Conservation (phyloP, 2,888 invertebrate species). For the Drosophila nr. perissopoda region DNA sequence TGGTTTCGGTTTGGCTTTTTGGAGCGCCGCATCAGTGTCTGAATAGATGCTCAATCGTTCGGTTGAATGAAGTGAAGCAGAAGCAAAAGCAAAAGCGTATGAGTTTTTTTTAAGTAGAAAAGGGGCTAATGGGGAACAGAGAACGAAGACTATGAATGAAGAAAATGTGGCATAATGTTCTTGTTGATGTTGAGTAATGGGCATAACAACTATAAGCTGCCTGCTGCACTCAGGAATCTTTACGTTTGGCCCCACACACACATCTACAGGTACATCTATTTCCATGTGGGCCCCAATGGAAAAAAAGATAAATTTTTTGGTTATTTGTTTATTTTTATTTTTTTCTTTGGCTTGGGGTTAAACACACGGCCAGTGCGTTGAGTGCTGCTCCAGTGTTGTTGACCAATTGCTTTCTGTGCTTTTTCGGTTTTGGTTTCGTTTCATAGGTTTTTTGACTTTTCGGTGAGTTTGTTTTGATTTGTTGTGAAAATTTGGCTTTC, state of each 20-base stretch:
- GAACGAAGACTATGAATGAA: constrained; percentile 55
- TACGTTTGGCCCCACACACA: constrained; percentile 12
- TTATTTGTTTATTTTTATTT: constrained; percentile 55
- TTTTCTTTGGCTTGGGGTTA: constrained; percentile 53
- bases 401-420: constrained; percentile 28
- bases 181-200: constrained; percentile 79
- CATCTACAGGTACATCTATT: constrained; percentile 31
- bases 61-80: constrained; percentile 73
- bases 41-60: constrained; percentile 79
- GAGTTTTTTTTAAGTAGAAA: constrained; percentile 27
- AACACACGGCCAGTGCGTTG: constrained; percentile 48
- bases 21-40: constrained; percentile 59
- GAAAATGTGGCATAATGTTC: constrained; percentile 74
- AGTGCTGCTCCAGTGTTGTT: constrained; percentile 47
- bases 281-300: constrained; percentile 40
- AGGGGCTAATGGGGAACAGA: background rate
- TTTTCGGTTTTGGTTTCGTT: constrained; percentile 51
- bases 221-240: constrained; percentile 55
- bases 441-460: constrained; percentile 58
- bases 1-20: constrained; percentile 63
- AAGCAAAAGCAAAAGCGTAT: constrained; percentile 50
- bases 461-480: constrained; percentile 70
- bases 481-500: constrained; percentile 77
- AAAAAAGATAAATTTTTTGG: constrained; percentile 73
- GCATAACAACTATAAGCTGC: constrained; percentile 78